Conservation (phyloP, 1,140 invertebrate genomes). For the Eriocheir sinensis region DNA sequence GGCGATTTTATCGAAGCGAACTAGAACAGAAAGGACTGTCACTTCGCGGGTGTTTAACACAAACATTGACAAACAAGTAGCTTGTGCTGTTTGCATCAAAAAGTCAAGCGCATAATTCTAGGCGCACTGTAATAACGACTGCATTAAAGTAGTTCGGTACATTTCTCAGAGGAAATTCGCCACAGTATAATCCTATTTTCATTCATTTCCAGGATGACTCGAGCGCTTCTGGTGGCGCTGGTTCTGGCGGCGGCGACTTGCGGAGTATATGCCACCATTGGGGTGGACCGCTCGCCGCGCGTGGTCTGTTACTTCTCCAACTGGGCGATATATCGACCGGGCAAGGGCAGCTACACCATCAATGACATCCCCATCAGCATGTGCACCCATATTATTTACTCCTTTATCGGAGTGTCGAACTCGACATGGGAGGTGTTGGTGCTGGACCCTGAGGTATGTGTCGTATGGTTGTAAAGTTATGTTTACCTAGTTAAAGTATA, state of each 20-base stretch:
- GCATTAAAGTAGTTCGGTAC: background rate
- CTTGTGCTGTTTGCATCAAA: background rate
- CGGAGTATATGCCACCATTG: background rate
- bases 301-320: constrained; percentile 95
- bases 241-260: constrained; percentile 9
- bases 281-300: constrained; percentile 82
- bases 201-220: constrained; percentile 57
- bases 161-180: background rate
- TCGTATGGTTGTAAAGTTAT: too few species aligned
- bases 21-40: background rate
- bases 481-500: too few species aligned
- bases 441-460: constrained; percentile 89
- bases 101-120: background rate
- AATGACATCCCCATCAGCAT: constrained; percentile 91
- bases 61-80: background rate
- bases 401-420: constrained; percentile 93
- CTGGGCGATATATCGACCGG: constrained; percentile 94
- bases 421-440: constrained; percentile 89
- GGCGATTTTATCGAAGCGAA: too few species aligned
- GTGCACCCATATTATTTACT: constrained; percentile 94
- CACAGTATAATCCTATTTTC: background rate
- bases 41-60: background rate
- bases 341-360: constrained; percentile 89
- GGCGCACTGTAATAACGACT: background rate
- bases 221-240: constrained; percentile 20